phyloP scores from a whole-genome alignment of 1,140 invertebrate species.

The Chymomyza costata region DNA sequence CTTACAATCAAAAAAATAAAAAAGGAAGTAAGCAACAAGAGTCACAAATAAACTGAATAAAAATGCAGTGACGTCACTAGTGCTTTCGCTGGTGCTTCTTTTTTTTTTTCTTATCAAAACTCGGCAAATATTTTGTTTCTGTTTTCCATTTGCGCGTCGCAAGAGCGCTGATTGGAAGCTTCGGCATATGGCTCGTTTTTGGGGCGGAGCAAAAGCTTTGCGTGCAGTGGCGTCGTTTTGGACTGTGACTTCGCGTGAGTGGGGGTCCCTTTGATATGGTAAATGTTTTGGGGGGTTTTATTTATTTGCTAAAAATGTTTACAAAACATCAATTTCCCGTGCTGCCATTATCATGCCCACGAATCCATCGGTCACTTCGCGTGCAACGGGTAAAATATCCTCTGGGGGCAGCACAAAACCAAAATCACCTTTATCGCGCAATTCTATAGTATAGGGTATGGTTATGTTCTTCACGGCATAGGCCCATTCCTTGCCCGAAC shows the following conservation, averaged over 20 bases:
- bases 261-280: conserved; percentile 8
- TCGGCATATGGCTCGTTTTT: conserved; percentile 49
- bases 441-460: conserved; percentile 82
- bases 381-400: conserved; percentile 84
- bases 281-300: conserved; percentile 6
- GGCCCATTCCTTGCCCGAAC: conserved; percentile 84
- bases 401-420: conserved; percentile 86
- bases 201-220: conserved; percentile 63
- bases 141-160: conserved; percentile 18
- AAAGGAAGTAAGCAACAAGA: conserved; percentile 13
- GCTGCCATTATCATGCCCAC: conserved; percentile 79
- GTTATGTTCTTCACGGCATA: conserved; percentile 80
- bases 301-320: conserved; percentile 4
- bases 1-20: conserved; percentile 20
- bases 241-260: conserved; percentile 4
- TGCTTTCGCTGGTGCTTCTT: conserved; percentile 20
- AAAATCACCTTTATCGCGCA: conserved; percentile 83
- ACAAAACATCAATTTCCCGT: conserved; percentile 50
- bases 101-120: conserved; percentile 24
- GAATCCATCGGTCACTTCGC: conserved; percentile 82
- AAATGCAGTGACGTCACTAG: conserved; percentile 12
- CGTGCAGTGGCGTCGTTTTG: conserved; percentile 45
- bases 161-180: conserved; percentile 62
- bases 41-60: conserved; percentile 4
- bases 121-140: conserved; percentile 31